A percentile compares a stretch with the other conserved stretches of the same genome.
phyloP scores from a whole-genome alignment of 2,888 invertebrate species.

The Cyclophora albipunctata region DNA sequence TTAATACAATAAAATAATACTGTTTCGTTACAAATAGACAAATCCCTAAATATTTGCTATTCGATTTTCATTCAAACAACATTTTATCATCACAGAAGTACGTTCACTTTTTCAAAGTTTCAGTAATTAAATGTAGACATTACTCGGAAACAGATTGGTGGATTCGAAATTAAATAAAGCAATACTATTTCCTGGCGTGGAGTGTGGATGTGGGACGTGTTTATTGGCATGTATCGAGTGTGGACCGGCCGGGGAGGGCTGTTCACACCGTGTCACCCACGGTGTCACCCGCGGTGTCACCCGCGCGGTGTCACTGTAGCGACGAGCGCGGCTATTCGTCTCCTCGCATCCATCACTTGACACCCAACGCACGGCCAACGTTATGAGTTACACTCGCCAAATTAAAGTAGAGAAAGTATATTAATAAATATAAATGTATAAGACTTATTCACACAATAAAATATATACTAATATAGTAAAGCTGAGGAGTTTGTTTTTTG shows the following conservation, averaged over 20 bases:
- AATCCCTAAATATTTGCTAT: too few relatives aligned
- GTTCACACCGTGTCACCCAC: constrained; percentile 14
- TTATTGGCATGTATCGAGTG: constrained; percentile 37
- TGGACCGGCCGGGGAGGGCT: not conserved
- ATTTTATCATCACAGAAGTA: too few relatives aligned
- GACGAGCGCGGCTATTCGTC: not conserved
- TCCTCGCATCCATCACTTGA: not conserved
- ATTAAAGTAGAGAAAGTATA: not conserved
- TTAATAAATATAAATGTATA: too few relatives aligned
- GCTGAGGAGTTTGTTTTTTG: too few relatives aligned
- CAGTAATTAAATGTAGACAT: too few relatives aligned
- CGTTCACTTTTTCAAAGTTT: too few relatives aligned
- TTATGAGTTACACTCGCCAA: not conserved
- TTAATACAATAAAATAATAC: too few relatives aligned
- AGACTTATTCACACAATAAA: too few relatives aligned
- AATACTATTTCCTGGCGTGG: constrained; percentile 61
- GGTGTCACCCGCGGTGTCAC: not conserved
- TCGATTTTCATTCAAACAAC: too few relatives aligned
- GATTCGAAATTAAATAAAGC: constrained; percentile 52
- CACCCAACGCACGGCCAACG: not conserved
- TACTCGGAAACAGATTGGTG: too few relatives aligned
- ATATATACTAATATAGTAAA: too few relatives aligned
- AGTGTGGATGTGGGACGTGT: constrained; percentile 43
- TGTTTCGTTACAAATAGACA: too few relatives aligned
- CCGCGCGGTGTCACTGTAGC: not conserved